Conservation (phyloP, 2,888 invertebrate genomes). For the Apodemia mormo region DNA sequence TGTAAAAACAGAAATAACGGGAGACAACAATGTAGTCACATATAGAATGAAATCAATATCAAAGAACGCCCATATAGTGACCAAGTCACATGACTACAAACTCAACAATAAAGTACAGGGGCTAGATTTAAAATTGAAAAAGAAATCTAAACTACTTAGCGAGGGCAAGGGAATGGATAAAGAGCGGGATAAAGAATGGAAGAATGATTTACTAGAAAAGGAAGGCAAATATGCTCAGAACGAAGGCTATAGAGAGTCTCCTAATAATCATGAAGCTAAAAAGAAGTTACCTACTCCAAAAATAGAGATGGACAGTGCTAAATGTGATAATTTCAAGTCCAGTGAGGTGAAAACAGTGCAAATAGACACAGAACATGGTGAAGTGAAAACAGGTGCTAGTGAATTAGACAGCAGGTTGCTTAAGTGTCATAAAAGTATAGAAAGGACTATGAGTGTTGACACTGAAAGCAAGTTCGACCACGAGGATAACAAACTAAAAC, state of each 20-base stretch:
- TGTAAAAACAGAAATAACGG: slow-evolving; percentile 68
- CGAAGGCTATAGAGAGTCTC: slow-evolving; percentile 75
- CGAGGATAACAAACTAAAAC: slow-evolving; percentile 62
- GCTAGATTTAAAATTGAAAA: slow-evolving; percentile 66
- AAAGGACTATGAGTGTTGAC: slow-evolving; percentile 68
- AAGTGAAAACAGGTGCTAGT: slow-evolving; percentile 64
- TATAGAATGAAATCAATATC: slow-evolving; percentile 76
- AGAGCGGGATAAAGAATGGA: slow-evolving; percentile 79
- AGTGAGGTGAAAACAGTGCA: slow-evolving; percentile 66
- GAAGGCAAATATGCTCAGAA: slow-evolving; percentile 79
- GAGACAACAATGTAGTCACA: slow-evolving; percentile 63
- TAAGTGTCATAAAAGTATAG: slow-evolving; percentile 63
- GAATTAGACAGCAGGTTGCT: slow-evolving; percentile 64
- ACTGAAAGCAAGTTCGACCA: slow-evolving; percentile 44
- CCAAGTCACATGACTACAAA: slow-evolving; percentile 72
- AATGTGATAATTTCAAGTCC: slow-evolving; percentile 65
- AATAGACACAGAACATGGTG: slow-evolving; percentile 59
- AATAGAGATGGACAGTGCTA: slow-evolving; percentile 59
- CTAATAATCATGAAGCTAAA: slow-evolving; percentile 69
- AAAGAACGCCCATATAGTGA: slow-evolving; percentile 76
- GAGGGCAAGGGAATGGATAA: slow-evolving; percentile 60
- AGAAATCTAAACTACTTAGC: slow-evolving; percentile 64
- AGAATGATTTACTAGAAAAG: slow-evolving; percentile 80
- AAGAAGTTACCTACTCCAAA: slow-evolving; percentile 71
- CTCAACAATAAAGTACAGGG: slow-evolving; percentile 58